A percentile compares a stretch with the other conserved stretches of the same genome.
These are phyloP conservation scores for Anodontia alba DNA, from an alignment of 2,888 invertebrate genomes.

Conservation along the genomic window DNA sequence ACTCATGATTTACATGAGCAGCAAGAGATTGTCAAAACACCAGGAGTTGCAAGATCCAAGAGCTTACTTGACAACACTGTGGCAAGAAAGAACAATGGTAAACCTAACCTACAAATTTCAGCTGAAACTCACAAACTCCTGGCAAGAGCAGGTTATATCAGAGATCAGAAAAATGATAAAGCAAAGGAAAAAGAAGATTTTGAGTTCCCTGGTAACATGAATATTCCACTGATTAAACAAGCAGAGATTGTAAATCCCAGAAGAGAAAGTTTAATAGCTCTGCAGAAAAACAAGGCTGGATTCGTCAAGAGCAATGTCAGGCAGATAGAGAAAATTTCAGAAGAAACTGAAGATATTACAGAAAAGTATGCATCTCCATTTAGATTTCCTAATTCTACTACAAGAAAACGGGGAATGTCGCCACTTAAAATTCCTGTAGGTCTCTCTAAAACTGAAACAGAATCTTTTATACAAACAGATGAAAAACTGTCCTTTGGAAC, in stretches of 20 bases:
- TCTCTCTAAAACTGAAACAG: slow-evolving; percentile 70
- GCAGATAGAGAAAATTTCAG: slow-evolving; percentile 62
- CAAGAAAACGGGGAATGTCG: slow-evolving; percentile 71
- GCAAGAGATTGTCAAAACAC: slow-evolving; percentile 42
- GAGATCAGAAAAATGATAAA: slow-evolving; percentile 47
- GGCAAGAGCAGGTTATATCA: slow-evolving; percentile 77
- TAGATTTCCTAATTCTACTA: slow-evolving; percentile 73
- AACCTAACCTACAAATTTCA: slow-evolving; percentile 78
- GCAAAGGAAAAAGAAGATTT: slow-evolving; percentile 55
- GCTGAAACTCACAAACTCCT: slow-evolving; percentile 78
- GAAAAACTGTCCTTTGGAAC: slow-evolving; percentile 58
- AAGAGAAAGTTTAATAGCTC: slow-evolving; percentile 75
- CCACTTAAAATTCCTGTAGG: slow-evolving; percentile 79
- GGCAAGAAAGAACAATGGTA: slow-evolving; percentile 46
- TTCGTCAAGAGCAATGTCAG: slow-evolving; percentile 73
- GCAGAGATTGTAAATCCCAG: slow-evolving; percentile 69
- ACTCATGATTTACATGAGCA: slow-evolving; percentile 49
- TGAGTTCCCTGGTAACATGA: slow-evolving; percentile 47
- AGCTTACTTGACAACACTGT: slow-evolving; percentile 62
- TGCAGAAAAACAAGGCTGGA: slow-evolving; percentile 73
- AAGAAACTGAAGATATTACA: slow-evolving; percentile 55
- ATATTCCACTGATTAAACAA: slow-evolving; percentile 67
- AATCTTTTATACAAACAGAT: slow-evolving; percentile 37
- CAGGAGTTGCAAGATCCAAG: slow-evolving; percentile 65
- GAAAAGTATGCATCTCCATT: slow-evolving; percentile 70